Evolutionary conservation across 2,888 invertebrate genomes (phyloP).

Genomic region (Lysandra bellargus): DNA sequence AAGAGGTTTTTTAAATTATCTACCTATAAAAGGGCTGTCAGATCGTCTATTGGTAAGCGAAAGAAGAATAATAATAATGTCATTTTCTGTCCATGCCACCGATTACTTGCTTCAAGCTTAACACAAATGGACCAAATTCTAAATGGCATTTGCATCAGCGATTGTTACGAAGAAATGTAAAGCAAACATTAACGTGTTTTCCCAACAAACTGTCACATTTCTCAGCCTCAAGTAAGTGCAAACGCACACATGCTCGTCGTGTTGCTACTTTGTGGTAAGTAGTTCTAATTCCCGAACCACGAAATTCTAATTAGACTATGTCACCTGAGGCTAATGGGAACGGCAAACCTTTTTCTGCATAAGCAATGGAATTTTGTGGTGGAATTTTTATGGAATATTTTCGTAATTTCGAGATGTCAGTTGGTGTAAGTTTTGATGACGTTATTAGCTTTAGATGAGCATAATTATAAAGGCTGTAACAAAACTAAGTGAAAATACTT

Average conservation of each 20-base stretch:
- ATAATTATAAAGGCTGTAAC: too few species aligned
- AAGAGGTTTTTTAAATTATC: too few species aligned
- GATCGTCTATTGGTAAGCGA: too few species aligned
- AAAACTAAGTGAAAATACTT: too few species aligned
- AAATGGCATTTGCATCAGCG: not conserved
- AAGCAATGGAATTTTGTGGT: not conserved
- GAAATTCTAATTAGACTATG: constrained; percentile 7
- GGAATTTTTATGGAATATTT: not conserved
- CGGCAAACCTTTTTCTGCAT: not conserved
- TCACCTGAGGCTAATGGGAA: not conserved
- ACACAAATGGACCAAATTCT: not conserved
- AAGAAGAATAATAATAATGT: too few species aligned
- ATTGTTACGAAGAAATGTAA: constrained; percentile 8
- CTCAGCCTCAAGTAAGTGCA: not conserved
- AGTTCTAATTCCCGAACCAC: constrained; percentile 13
- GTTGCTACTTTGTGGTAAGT: constrained; percentile 14
- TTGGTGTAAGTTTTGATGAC: not conserved
- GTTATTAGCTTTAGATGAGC: too few species aligned
- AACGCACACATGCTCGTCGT: constrained; percentile 3
- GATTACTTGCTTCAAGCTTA: not conserved
- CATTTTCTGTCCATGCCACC: too few species aligned
- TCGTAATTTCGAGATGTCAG: too few species aligned
- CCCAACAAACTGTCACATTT: constrained; percentile 24
- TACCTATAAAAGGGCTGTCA: too few species aligned
- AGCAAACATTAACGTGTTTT: constrained; percentile 20